Conservation (phyloP, 2,797 vertebrate genomes). For the Spea hammondii region DNA sequence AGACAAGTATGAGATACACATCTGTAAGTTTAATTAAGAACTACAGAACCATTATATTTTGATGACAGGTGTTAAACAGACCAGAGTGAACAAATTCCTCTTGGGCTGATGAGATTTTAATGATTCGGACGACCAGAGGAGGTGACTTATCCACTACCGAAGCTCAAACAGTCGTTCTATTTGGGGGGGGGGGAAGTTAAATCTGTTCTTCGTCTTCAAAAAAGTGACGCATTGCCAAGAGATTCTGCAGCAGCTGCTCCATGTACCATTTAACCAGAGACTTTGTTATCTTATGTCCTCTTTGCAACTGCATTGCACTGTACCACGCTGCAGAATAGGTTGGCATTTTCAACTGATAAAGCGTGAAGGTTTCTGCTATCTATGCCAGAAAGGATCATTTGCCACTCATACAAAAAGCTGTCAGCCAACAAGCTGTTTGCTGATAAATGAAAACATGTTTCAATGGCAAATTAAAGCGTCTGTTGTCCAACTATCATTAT, state of each 20-base stretch:
- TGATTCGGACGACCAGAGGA: conserved; percentile 13
- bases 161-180: background rate
- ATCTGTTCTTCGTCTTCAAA: too few species aligned
- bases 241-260: too few species aligned
- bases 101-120: conserved; percentile 39
- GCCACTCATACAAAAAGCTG: background rate
- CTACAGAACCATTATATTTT: conserved; percentile 15
- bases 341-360: background rate
- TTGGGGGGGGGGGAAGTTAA: too few species aligned
- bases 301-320: too few species aligned
- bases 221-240: too few species aligned
- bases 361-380: too few species aligned
- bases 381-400: background rate
- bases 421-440: background rate
- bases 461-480: background rate
- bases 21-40: conserved; percentile 50
- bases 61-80: conserved; percentile 31
- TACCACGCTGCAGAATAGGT: background rate
- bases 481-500: conserved; percentile 14
- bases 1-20: conserved; percentile 29
- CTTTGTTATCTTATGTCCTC: too few species aligned
- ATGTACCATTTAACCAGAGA: too few species aligned
- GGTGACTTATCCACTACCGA: conserved; percentile 7
- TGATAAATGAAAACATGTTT: conserved; percentile 9
- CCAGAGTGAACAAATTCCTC: conserved; percentile 15